phyloP scores from a whole-genome alignment of 2,797 vertebrate species.

The Ctenopoma kingsleyae region DNA sequence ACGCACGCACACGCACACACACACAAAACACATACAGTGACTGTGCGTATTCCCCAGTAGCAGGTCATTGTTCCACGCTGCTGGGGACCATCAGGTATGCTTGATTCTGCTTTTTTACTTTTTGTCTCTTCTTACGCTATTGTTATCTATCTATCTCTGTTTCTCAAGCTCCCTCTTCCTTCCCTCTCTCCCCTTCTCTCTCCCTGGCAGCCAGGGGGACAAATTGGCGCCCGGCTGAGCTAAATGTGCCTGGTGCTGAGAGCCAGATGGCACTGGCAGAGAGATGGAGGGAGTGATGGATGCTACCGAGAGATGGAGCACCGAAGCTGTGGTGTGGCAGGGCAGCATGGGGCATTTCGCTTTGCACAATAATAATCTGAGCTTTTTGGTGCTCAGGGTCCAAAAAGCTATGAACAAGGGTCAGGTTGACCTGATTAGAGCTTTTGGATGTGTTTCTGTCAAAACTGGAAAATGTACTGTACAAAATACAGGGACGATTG shows the following conservation, averaged over 20 bases:
- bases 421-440: slow-evolving; percentile 37
- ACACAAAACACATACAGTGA: slow-evolving; percentile 21
- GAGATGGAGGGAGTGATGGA: slow-evolving; percentile 65
- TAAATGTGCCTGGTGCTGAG: slow-evolving; percentile 81
- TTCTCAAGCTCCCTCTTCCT: slow-evolving; percentile 45
- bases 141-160: slow-evolving; percentile 30
- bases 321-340: slow-evolving; percentile 53
- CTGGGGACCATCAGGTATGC: slow-evolving; percentile 48
- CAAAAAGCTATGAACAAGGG: slow-evolving; percentile 55
- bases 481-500: slow-evolving; percentile 8
- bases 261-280: slow-evolving; percentile 83
- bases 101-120: slow-evolving; percentile 44
- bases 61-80: slow-evolving; percentile 55
- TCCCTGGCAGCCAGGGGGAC: slow-evolving; percentile 70
- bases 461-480: slow-evolving; percentile 14
- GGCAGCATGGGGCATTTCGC: slow-evolving; percentile 56
- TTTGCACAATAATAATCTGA: slow-evolving; percentile 68
- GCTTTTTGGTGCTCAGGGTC: slow-evolving; percentile 61
- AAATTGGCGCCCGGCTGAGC: slow-evolving; percentile 79
- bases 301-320: slow-evolving; percentile 58
- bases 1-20: slow-evolving; percentile 2
- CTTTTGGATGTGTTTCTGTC: slow-evolving; percentile 23
- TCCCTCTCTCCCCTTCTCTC: slow-evolving; percentile 43
- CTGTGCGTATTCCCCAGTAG: slow-evolving; percentile 51
- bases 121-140: slow-evolving; percentile 36